Base-by-base conservation (phyloP, 2,113 vertebrate genomes). In the Poicephalus gulielmi region DNA sequence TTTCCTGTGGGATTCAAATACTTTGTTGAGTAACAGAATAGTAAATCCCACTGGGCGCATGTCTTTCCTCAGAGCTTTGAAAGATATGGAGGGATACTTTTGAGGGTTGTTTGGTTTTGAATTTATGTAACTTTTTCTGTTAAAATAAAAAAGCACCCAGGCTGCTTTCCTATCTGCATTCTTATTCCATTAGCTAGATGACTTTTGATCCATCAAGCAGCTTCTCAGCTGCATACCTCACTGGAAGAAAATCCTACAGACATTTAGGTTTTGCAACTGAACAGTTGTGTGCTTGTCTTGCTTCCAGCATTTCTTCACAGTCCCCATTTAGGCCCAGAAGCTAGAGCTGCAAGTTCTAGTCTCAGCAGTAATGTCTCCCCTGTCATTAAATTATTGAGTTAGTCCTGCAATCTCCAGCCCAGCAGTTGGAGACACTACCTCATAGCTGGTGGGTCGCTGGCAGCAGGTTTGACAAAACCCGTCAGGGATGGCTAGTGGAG, bases 301-400 rank as follows among this genome's bases (percentile, higher is more conserved):
- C 74, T 92, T 92, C 92, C 92, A 95, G 59, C 44, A 9, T 94
- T 96, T 92, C 90, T 81, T 95, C 91, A 76, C 70, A 78, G 63
- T 64, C 81, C 14, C 4, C 67, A 41, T 46, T 87, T 33, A n/a
- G 86, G 60, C 71, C 84, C 66, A 86, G 81, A 73, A 96, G 93
- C 63, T 11, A 81, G 96, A 90, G 79, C 95, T 75, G 84, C 94
- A 74, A 96, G 67, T 88, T 95, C 84, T 85, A 64, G 81, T 17
- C 88, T 96, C 95, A 95, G 94, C 95, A 86, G 84, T 27, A 91
- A 84, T 0, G 41, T 46, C 93, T 96, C 43, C 93, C 92, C 93
- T 64, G 7, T 96, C 97, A 97, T 97, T 97, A 96, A 96, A 90
- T 96, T 95, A 96, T 95, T 96, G 88, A 96, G 90, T 71, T 39